Percentiles rank a stretch among this genome's conserved stretches.
Evolutionary conservation across 2,113 vertebrate species (phyloP).

Genomic region (Ctenomys sociabilis): DNA sequence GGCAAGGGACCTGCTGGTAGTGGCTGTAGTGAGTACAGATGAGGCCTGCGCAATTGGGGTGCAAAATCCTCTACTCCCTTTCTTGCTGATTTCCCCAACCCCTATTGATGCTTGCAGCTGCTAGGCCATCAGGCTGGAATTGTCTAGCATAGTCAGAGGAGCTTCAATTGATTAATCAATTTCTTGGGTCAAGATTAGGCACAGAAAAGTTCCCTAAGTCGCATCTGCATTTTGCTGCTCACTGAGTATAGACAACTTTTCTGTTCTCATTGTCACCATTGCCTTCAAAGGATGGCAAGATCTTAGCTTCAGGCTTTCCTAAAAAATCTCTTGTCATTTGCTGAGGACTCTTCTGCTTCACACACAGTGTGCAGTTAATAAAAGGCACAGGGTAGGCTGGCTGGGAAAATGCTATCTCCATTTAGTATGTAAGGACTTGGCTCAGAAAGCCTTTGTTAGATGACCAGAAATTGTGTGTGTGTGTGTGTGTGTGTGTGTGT

Average conservation of each 20-base stretch:
- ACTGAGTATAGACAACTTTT: not conserved
- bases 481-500: not conserved
- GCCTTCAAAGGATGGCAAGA: not conserved
- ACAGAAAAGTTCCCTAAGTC: not conserved
- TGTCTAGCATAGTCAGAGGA: not conserved
- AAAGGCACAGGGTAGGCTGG: not conserved
- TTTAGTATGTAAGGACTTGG: not conserved
- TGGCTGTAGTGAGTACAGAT: not conserved
- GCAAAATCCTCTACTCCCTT: not conserved
- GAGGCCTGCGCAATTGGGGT: not conserved
- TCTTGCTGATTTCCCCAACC: too few relatives aligned
- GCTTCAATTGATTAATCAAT: not conserved
- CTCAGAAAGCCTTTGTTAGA: not conserved
- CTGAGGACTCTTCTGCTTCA: not conserved
- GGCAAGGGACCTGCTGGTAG: not conserved
- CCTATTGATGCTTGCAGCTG: not conserved
- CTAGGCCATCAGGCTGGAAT: not conserved
- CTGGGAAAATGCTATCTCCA: not conserved
- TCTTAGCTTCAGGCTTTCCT: not conserved
- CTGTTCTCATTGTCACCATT: not conserved
- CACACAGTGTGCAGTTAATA: not conserved
- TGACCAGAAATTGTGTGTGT: not conserved
- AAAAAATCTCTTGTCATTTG: not conserved
- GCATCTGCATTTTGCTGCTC: not conserved
- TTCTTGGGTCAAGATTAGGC: not conserved